phyloP scores from a whole-genome alignment of 2,113 vertebrate species.

The Scopus umbretta region DNA sequence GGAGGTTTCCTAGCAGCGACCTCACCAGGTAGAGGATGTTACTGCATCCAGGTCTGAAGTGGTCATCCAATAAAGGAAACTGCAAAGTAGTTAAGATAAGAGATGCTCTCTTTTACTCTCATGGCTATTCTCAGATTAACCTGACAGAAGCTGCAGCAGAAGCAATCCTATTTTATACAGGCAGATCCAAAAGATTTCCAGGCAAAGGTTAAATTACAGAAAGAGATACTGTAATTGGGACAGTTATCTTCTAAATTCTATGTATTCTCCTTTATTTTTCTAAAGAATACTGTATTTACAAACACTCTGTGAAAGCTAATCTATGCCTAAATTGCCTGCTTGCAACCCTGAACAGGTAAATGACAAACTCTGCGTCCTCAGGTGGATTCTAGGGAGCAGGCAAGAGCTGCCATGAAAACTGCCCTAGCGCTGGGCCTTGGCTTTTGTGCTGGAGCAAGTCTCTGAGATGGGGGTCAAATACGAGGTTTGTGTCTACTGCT shows the following conservation, averaged over 20 bases:
- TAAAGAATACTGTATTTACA: neutral
- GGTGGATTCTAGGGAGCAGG: neutral
- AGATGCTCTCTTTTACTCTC: neutral
- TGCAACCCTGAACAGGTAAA: neutral
- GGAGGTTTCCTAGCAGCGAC: neutral
- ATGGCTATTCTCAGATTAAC: constrained; percentile 23
- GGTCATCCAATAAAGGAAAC: constrained; percentile 27
- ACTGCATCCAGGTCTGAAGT: neutral
- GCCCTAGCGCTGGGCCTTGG: neutral
- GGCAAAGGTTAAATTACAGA: neutral
- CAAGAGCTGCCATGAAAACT: neutral
- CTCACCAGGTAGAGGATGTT: neutral
- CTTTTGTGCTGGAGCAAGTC: neutral
- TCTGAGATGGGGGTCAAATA: neutral
- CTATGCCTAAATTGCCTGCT: neutral
- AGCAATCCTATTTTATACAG: constrained; percentile 6
- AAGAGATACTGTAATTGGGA: neutral
- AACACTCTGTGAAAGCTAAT: neutral
- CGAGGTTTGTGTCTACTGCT: neutral
- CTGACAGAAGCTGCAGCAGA: neutral
- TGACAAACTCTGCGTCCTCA: neutral
- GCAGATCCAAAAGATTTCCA: neutral
- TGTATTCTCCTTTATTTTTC: neutral
- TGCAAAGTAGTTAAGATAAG: neutral
- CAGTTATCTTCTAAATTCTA: neutral